These are phyloP conservation scores for Apodemus agrarius DNA, from an alignment of 2,797 vertebrate species.

Conservation along the genomic window DNA sequence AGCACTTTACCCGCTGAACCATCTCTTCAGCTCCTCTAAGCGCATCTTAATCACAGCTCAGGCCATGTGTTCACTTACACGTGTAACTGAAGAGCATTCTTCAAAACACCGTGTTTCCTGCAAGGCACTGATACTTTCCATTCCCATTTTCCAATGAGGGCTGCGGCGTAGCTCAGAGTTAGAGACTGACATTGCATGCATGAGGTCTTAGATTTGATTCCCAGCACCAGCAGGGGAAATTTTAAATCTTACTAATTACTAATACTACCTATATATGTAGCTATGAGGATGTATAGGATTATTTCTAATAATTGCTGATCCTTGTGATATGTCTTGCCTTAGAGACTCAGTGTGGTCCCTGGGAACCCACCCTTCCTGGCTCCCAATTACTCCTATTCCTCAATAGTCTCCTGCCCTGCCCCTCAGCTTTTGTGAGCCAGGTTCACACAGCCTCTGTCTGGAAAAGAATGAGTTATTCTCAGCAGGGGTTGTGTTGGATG, in stretches of 20 bases:
- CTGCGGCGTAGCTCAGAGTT: neutral
- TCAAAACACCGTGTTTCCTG: neutral
- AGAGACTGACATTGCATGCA: neutral
- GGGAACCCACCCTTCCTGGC: neutral
- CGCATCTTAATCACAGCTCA: neutral
- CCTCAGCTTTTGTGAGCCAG: neutral
- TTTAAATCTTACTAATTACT: neutral
- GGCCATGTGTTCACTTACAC: neutral
- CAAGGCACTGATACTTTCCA: neutral
- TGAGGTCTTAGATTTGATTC: neutral
- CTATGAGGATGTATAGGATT: neutral
- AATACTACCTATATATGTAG: neutral
- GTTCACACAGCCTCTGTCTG: neutral
- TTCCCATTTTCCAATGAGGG: neutral
- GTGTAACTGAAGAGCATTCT: neutral
- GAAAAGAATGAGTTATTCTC: neutral
- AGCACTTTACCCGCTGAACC: neutral
- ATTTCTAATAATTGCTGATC: neutral
- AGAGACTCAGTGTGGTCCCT: neutral
- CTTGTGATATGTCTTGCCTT: neutral
- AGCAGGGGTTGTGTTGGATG: no score
- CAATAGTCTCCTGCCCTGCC: fast-evolving
- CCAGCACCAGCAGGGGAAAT: neutral
- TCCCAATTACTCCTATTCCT: neutral
- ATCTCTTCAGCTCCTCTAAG: neutral